Percentiles rank a stretch among this genome's conserved stretches.
phyloP scores from a whole-genome alignment of 1,140 invertebrate species.

The Bombyx mori region DNA sequence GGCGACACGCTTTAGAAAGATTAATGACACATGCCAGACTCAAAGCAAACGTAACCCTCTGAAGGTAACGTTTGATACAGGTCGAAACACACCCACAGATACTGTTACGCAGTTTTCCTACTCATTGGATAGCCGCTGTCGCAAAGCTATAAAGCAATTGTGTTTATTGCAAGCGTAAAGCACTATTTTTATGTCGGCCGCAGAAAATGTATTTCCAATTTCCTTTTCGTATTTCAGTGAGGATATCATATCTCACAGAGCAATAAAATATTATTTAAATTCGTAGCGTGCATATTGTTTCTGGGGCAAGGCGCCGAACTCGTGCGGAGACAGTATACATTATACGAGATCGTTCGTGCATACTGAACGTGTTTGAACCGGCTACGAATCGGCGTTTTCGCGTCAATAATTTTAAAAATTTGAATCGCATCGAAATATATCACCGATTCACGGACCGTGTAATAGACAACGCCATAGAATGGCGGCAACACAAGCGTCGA shows the following conservation, averaged over 20 bases:
- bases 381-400: constrained; percentile 7
- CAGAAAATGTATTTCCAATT: constrained; percentile 25
- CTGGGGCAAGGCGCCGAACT: constrained; percentile 7
- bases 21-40: constrained; percentile 4
- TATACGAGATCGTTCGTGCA: constrained; percentile 11
- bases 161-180: too few relatives aligned
- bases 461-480: background rate
- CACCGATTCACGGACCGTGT: background rate
- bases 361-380: constrained; percentile 7
- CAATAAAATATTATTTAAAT: constrained; percentile 31
- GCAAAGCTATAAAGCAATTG: too few relatives aligned
- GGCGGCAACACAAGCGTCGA: constrained; percentile 6
- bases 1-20: constrained; percentile 2
- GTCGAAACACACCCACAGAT: too few relatives aligned
- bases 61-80: too few relatives aligned
- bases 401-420: constrained; percentile 1
- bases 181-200: background rate
- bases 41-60: constrained; percentile 1
- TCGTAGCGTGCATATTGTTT: constrained; percentile 24
- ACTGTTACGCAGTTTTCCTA: too few relatives aligned
- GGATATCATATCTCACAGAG: constrained; percentile 17
- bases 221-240: constrained; percentile 21
- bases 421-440: too few relatives aligned
- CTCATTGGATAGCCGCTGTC: too few relatives aligned
- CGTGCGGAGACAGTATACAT: constrained; percentile 4